These are phyloP conservation scores for Setipinna tenuifilis DNA, from an alignment of 2,797 vertebrate genomes.

Conservation along the genomic window DNA sequence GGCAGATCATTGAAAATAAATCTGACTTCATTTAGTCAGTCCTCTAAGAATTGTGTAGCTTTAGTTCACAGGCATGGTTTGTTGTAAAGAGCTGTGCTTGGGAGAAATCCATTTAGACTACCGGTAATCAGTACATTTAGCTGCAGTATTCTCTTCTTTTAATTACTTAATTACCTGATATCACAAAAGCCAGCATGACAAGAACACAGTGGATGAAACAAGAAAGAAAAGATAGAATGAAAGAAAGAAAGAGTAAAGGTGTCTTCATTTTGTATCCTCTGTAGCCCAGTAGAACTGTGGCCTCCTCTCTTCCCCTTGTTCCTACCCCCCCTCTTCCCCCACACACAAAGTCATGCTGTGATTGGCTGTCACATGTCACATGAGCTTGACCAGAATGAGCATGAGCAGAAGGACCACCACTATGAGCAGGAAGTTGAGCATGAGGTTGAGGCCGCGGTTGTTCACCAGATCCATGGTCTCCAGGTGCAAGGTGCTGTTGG, in stretches of 20 bases:
- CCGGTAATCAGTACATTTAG: too few relatives aligned
- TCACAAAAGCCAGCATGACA: too few relatives aligned
- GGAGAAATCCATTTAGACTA: not conserved
- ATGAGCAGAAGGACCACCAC: conserved; percentile 75
- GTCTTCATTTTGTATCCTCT: too few relatives aligned
- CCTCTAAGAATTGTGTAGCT: not conserved
- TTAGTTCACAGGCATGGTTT: not conserved
- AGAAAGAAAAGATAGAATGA: too few relatives aligned
- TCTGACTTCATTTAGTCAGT: not conserved
- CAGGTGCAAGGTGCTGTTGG: not conserved
- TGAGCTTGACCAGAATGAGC: conserved; percentile 78
- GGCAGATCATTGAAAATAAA: not conserved
- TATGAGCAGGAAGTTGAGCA: conserved; percentile 81
- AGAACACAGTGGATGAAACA: too few relatives aligned
- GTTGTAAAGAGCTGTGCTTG: too few relatives aligned
- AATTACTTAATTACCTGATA: too few relatives aligned
- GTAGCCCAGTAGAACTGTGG: too few relatives aligned
- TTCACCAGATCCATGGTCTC: conserved; percentile 74
- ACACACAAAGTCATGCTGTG: not conserved
- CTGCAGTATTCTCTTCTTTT: too few relatives aligned
- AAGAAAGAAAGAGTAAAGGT: too few relatives aligned
- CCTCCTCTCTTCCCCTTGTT: too few relatives aligned
- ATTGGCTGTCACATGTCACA: conserved; percentile 60
- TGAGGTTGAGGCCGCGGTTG: conserved; percentile 76
- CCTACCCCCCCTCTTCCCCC: not conserved